Percentiles rank a stretch among this genome's conserved stretches.
These are phyloP conservation scores for Drosophila melanogaster DNA, from an alignment of 1,140 invertebrate species.

Conservation along the genomic window DNA sequence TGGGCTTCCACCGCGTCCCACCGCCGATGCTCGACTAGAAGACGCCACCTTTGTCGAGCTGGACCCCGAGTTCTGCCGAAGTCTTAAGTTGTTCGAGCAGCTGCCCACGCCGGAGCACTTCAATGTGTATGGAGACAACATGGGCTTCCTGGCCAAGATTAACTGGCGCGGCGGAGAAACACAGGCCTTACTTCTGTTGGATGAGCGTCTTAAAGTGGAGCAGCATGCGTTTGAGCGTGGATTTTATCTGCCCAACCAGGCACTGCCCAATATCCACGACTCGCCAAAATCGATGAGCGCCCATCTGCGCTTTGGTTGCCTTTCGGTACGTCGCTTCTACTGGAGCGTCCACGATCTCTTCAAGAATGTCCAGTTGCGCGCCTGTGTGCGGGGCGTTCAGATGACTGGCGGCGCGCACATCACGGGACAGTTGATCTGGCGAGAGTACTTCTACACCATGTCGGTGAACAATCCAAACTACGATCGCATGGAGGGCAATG, in stretches of 20 bases:
- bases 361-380: constrained; percentile 86
- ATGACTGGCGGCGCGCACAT: constrained; percentile 82
- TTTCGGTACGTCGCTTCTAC: constrained; percentile 88
- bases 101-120: constrained; percentile 87
- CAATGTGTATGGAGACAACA: constrained; percentile 85
- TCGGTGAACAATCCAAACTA: constrained; percentile 88
- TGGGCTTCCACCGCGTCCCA: constrained; percentile 87
- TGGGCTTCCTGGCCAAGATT: constrained; percentile 72
- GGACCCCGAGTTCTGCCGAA: constrained; percentile 81
- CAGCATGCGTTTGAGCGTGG: constrained; percentile 87
- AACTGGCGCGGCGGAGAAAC: constrained; percentile 89
- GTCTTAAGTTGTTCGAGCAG: constrained; percentile 85
- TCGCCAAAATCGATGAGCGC: constrained; percentile 89
- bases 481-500: constrained; percentile 89
- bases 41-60: constrained; percentile 86
- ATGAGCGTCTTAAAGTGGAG: constrained; percentile 86
- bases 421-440: constrained; percentile 90
- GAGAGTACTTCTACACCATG: constrained; percentile 92
- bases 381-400: constrained; percentile 67
- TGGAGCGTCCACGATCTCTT: constrained; percentile 88
- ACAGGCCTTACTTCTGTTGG: constrained; percentile 86
- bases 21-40: constrained; percentile 85
- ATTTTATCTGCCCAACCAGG: constrained; percentile 88
- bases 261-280: constrained; percentile 88
- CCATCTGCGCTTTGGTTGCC: constrained; percentile 88